Conservation (phyloP, 2,888 invertebrate species). For the Scaptomyza polygonia region DNA sequence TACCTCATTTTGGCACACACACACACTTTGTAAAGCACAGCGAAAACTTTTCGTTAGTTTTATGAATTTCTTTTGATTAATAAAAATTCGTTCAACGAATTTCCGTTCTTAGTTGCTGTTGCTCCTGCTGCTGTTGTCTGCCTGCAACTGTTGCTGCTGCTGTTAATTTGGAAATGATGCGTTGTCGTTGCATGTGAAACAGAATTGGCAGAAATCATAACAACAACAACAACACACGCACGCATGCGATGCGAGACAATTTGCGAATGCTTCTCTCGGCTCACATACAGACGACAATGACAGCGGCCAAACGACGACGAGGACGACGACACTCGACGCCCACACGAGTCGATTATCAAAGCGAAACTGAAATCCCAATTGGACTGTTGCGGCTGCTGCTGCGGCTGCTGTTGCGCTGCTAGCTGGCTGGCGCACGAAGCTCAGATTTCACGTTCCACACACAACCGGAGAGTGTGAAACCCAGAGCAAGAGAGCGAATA, state of each 20-base stretch:
- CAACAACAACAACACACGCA: slow-evolving; percentile 42
- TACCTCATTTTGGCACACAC: slow-evolving; percentile 34
- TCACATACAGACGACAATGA: slow-evolving; percentile 30
- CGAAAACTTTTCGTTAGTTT: slow-evolving; percentile 12
- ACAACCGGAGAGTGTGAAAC: background rate
- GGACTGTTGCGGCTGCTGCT: slow-evolving; percentile 44
- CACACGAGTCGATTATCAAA: slow-evolving; percentile 70
- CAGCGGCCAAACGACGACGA: slow-evolving; percentile 30
- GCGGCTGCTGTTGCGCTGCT: slow-evolving; percentile 50
- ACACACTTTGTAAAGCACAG: background rate
- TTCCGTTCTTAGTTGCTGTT: slow-evolving; percentile 26
- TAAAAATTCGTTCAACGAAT: slow-evolving; percentile 59
- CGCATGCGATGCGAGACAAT: slow-evolving; percentile 46
- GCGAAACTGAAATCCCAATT: slow-evolving; percentile 63
- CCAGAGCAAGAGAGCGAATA: slow-evolving; percentile 27
- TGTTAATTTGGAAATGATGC: slow-evolving; percentile 65
- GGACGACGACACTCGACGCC: slow-evolving; percentile 56
- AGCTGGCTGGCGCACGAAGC: slow-evolving; percentile 66
- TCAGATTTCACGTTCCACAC: slow-evolving; percentile 71
- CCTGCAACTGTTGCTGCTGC: slow-evolving; percentile 48
- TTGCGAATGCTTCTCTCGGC: slow-evolving; percentile 31
- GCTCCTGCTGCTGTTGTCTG: slow-evolving; percentile 30
- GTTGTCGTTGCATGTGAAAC: slow-evolving; percentile 38
- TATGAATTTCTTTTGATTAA: slow-evolving; percentile 3
- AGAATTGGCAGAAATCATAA: slow-evolving; percentile 35